These are phyloP conservation scores for Sarcophaga rosellei DNA, from an alignment of 2,888 invertebrate species.

Conservation along the genomic window DNA sequence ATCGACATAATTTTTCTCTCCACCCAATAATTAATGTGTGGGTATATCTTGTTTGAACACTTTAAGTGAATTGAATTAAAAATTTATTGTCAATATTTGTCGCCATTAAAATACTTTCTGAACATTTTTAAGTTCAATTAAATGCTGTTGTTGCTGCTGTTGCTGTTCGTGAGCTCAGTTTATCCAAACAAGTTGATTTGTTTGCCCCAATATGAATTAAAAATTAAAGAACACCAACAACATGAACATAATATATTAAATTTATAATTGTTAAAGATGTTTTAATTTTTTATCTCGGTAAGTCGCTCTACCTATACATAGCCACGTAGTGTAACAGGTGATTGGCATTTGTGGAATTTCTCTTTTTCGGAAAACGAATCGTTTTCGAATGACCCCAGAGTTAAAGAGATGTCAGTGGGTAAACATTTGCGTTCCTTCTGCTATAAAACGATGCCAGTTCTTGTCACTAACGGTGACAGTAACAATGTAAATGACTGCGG, in stretches of 20 bases:
- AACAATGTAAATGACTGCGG: constrained; percentile 6
- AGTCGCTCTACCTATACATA: not conserved
- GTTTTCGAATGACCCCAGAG: constrained; percentile 10
- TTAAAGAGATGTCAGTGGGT: not conserved
- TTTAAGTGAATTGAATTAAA: constrained; percentile 8
- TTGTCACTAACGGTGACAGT: constrained; percentile 30
- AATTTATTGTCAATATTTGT: constrained; percentile 3
- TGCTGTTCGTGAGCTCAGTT: no score
- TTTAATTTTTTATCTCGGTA: not conserved
- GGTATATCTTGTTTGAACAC: not conserved
- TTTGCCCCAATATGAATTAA: not conserved
- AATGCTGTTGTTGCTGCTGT: not conserved
- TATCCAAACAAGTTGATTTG: no score
- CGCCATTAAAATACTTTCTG: not conserved
- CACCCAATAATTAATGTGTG: not conserved
- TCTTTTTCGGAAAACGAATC: not conserved
- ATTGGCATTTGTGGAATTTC: constrained; percentile 21
- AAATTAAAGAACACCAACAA: not conserved
- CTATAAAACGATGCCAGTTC: not conserved
- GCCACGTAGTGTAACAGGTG: constrained; percentile 23
- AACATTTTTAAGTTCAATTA: not conserved
- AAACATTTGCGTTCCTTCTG: not conserved
- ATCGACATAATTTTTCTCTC: not conserved
- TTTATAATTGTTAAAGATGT: not conserved
- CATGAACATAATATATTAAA: not conserved